Evolutionary conservation across 2,888 invertebrate species (phyloP).

Genomic region (Pseudococcus jackbeardsleyi): DNA sequence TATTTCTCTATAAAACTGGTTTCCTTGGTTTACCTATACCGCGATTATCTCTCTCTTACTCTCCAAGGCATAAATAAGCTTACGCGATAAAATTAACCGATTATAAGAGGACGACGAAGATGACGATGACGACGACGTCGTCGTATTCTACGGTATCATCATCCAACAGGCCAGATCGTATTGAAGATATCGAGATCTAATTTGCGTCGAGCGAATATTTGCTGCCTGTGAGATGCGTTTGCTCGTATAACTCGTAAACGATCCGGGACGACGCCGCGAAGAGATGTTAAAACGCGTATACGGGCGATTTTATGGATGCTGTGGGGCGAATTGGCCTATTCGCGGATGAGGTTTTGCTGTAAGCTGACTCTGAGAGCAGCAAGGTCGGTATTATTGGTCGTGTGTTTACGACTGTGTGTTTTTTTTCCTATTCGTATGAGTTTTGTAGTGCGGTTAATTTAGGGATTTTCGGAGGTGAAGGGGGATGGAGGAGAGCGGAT

Average conservation of each 20-base stretch:
- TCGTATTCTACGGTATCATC: neutral
- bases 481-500: neutral
- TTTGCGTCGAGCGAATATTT: neutral
- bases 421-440: neutral
- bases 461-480: neutral
- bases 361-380: neutral
- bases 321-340: neutral
- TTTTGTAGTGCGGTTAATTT: neutral
- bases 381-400: neutral
- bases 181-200: slow-evolving; percentile 8
- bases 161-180: neutral
- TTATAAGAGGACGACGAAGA: neutral
- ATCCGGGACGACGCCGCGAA: too few species aligned
- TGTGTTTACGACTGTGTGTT: neutral
- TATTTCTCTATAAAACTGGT: neutral
- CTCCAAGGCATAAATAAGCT: neutral
- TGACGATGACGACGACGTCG: neutral
- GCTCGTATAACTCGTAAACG: neutral
- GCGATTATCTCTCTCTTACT: too few species aligned
- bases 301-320: neutral
- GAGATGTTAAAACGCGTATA: neutral
- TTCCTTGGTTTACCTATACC: neutral
- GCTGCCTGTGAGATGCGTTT: neutral
- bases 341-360: neutral
- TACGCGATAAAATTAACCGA: slow-evolving; percentile 36